These are phyloP conservation scores for Apodemus sylvaticus DNA, from an alignment of 2,113 vertebrate species.

Conservation along the genomic window DNA sequence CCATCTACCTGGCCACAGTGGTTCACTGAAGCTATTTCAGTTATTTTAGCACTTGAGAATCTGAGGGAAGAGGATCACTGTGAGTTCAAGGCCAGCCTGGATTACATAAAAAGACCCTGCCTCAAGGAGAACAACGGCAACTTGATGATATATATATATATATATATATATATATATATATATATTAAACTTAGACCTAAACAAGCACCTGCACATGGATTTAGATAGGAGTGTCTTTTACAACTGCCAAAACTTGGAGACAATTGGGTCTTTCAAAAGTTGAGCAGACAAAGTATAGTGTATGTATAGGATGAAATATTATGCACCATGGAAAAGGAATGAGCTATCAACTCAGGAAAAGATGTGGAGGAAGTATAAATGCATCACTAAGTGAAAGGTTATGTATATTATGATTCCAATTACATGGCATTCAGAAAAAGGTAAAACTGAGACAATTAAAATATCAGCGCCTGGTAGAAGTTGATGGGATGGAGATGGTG, in stretches of 20 bases:
- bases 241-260: background rate
- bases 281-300: background rate
- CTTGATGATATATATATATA: background rate
- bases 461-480: background rate
- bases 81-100: background rate
- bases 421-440: background rate
- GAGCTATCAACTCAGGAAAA: background rate
- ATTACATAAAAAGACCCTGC: background rate
- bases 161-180: too few species aligned
- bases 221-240: background rate
- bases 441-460: background rate
- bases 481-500: background rate
- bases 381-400: background rate
- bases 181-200: background rate
- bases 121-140: background rate
- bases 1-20: background rate
- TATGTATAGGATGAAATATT: too few species aligned
- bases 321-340: background rate
- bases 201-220: background rate
- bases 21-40: too few species aligned
- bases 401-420: background rate
- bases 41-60: background rate
- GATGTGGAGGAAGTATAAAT: background rate
- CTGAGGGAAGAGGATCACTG: background rate
- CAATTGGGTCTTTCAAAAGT: background rate